These are phyloP conservation scores for Baronia brevicornis DNA, from an alignment of 2,888 invertebrate species.

Conservation along the genomic window DNA sequence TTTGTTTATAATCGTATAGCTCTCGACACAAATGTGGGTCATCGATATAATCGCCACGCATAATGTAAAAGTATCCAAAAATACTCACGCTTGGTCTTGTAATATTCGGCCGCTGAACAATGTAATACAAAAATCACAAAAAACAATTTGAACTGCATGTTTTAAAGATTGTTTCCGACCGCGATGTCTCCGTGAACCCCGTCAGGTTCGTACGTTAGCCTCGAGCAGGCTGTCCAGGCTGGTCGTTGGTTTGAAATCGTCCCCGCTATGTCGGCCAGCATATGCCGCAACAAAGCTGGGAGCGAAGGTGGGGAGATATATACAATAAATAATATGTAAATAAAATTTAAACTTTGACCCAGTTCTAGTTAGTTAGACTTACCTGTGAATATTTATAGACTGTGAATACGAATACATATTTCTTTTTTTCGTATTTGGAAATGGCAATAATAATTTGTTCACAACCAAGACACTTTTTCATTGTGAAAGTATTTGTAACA, in stretches of 20 bases:
- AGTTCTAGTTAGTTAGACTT: slow-evolving; percentile 16
- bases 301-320: slow-evolving; percentile 49
- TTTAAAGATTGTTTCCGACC: slow-evolving; percentile 24
- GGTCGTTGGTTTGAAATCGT: slow-evolving; percentile 46
- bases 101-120: slow-evolving; percentile 48
- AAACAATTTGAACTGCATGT: slow-evolving; percentile 58
- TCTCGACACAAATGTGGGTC: slow-evolving; percentile 10
- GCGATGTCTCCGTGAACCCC: slow-evolving; percentile 24
- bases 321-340: slow-evolving; percentile 66
- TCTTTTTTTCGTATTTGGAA: neutral
- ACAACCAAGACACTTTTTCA: no score
- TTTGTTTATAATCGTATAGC: slow-evolving; percentile 11
- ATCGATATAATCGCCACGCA: slow-evolving; percentile 1
- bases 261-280: slow-evolving; percentile 36
- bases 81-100: slow-evolving; percentile 66
- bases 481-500: no score
- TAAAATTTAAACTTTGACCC: slow-evolving; percentile 54
- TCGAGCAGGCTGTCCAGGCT: slow-evolving; percentile 50
- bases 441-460: no score
- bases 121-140: slow-evolving; percentile 58
- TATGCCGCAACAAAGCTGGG: slow-evolving; percentile 28
- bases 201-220: slow-evolving; percentile 32
- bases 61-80: slow-evolving; percentile 23
- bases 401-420: neutral
- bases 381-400: slow-evolving; percentile 4